These are phyloP conservation scores for Ramazzottius varieornatus DNA, from an alignment of 2,888 invertebrate genomes.

Conservation along the genomic window DNA sequence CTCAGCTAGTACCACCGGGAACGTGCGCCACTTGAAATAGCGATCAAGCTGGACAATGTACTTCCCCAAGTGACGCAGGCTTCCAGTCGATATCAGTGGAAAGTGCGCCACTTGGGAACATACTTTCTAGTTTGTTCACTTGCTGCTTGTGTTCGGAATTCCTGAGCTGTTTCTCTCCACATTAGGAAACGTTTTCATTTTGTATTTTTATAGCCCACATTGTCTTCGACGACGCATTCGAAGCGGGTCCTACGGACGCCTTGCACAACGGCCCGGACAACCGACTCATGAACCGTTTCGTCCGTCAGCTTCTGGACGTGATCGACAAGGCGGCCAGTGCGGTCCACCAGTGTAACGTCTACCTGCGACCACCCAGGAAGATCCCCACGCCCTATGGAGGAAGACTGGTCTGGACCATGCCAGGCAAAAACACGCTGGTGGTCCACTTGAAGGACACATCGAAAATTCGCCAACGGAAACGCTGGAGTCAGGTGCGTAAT, in stretches of 20 bases:
- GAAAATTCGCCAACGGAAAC: slow-evolving; percentile 59
- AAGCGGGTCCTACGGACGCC: slow-evolving; percentile 22
- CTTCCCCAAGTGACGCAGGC: too few relatives aligned
- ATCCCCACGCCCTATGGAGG: slow-evolving; percentile 64
- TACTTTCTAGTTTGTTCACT: too few relatives aligned
- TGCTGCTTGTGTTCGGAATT: too few relatives aligned
- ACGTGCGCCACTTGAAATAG: too few relatives aligned
- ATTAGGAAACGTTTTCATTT: neutral
- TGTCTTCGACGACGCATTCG: slow-evolving; percentile 60
- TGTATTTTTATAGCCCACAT: slow-evolving; percentile 35
- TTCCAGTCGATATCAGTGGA: too few relatives aligned
- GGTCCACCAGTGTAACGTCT: slow-evolving; percentile 3
- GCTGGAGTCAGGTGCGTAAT: slow-evolving; percentile 53
- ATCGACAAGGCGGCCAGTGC: slow-evolving; percentile 45
- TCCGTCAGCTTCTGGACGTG: slow-evolving; percentile 39
- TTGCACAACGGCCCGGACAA: slow-evolving; percentile 35
- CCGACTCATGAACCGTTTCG: slow-evolving; percentile 52
- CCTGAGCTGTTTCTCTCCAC: neutral
- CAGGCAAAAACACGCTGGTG: slow-evolving; percentile 54
- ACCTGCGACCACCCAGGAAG: slow-evolving; percentile 37
- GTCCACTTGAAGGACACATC: slow-evolving; percentile 67
- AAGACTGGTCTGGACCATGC: slow-evolving; percentile 49
- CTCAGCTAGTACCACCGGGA: too few relatives aligned
- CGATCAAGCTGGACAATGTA: too few relatives aligned
- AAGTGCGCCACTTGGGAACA: too few relatives aligned